Percentiles rank a stretch among this genome's conserved stretches.
Evolutionary conservation across 2,113 vertebrate genomes (phyloP).

Genomic region (Saimiri boliviensis): DNA sequence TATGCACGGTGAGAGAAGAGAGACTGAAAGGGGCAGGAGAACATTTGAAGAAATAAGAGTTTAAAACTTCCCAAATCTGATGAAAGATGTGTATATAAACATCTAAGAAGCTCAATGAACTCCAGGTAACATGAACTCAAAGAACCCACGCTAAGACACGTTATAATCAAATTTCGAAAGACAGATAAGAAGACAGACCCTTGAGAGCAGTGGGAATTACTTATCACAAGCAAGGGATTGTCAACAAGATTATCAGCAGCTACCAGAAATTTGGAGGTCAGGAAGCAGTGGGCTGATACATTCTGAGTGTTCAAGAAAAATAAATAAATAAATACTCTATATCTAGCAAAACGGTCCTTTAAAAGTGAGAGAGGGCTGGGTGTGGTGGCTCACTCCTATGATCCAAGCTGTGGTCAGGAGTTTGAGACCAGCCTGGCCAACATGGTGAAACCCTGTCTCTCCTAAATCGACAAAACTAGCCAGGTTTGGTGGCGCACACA

Average conservation of each 20-base stretch:
- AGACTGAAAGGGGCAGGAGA: background rate
- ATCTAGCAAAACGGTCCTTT: background rate
- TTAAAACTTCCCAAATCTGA: background rate
- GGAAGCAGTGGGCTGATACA: background rate
- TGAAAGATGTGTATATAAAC: background rate
- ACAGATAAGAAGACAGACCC: background rate
- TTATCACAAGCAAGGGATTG: background rate
- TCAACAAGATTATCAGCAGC: background rate
- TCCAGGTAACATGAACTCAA: background rate
- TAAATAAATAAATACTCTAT: no score
- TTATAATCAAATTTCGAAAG: background rate
- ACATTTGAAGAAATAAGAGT: background rate
- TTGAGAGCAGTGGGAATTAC: background rate
- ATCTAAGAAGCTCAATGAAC: background rate
- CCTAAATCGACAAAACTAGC: no score
- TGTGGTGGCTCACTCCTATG: no score
- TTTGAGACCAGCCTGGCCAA: no score
- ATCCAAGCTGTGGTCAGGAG: no score
- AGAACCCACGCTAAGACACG: background rate
- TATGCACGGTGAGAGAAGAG: background rate
- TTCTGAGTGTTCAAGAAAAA: background rate
- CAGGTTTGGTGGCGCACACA: fast-evolving
- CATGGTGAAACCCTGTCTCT: no score
- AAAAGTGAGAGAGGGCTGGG: background rate
- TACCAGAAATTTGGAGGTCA: background rate